Percentiles rank a stretch among this genome's conserved stretches.
These are phyloP conservation scores for Anagrus nilaparvatae DNA, from an alignment of 1,140 invertebrate genomes.

Conservation along the genomic window DNA sequence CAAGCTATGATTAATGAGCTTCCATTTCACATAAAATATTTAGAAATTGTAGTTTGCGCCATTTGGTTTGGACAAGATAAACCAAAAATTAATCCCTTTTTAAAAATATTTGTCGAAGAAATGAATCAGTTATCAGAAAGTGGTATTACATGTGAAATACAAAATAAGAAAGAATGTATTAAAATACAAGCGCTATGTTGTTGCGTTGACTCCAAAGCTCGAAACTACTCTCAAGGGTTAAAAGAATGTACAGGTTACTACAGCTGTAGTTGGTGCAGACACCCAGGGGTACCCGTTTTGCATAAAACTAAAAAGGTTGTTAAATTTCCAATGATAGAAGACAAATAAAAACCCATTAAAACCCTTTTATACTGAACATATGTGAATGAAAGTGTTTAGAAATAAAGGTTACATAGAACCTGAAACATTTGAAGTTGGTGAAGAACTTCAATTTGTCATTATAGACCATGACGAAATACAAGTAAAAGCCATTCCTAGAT, in stretches of 20 bases:
- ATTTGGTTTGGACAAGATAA: slow-evolving; percentile 16
- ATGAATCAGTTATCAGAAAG: slow-evolving; percentile 12
- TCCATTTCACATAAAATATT: slow-evolving; percentile 9
- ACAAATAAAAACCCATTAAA: no score
- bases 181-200: slow-evolving; percentile 14
- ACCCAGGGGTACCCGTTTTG: no score
- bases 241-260: slow-evolving; percentile 10
- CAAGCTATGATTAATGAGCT: slow-evolving; percentile 16
- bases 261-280: slow-evolving; percentile 13
- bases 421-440: no score
- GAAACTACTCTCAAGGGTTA: slow-evolving; percentile 12
- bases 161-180: background rate
- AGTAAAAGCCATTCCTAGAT: no score
- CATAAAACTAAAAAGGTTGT: no score
- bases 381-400: no score
- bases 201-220: slow-evolving; percentile 14
- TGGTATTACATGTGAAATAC: slow-evolving; percentile 13
- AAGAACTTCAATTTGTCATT: no score
- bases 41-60: slow-evolving; percentile 11
- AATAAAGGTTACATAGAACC: no score
- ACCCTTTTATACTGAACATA: no score
- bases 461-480: no score
- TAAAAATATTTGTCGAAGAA: slow-evolving; percentile 15
- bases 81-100: slow-evolving; percentile 16
- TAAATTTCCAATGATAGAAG: no score